Evolutionary conservation across 2,797 vertebrate genomes (phyloP).

Genomic region (Onychomys torridus): DNA sequence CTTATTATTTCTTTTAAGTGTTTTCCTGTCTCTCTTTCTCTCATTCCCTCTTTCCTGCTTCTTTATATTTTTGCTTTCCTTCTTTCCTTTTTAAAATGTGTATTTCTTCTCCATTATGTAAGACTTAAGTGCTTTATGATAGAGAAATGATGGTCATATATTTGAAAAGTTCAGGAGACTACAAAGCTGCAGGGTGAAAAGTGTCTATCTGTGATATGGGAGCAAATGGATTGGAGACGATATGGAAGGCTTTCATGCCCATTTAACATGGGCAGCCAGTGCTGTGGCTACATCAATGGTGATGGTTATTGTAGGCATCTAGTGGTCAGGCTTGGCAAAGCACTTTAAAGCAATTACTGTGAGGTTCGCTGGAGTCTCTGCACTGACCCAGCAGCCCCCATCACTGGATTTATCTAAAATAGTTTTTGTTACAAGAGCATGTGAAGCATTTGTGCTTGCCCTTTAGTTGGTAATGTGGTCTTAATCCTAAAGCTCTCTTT

Average conservation of each 20-base stretch:
- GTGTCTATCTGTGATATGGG: neutral
- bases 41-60: neutral
- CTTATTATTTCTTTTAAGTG: neutral
- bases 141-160: neutral
- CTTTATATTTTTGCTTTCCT: neutral
- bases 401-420: neutral
- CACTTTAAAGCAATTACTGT: neutral
- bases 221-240: neutral
- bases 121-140: neutral
- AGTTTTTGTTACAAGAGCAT: neutral
- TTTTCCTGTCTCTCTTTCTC: neutral
- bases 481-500: neutral
- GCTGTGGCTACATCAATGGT: neutral
- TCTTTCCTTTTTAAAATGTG: neutral
- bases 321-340: neutral
- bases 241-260: neutral
- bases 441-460: neutral
- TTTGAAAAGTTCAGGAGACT: neutral
- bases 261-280: neutral
- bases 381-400: neutral
- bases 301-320: neutral
- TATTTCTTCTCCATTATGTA: neutral
- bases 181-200: neutral
- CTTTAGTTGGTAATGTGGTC: neutral
- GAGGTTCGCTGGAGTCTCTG: neutral